phyloP scores from a whole-genome alignment of 2,888 invertebrate genomes.

The Pinctada fucata region DNA sequence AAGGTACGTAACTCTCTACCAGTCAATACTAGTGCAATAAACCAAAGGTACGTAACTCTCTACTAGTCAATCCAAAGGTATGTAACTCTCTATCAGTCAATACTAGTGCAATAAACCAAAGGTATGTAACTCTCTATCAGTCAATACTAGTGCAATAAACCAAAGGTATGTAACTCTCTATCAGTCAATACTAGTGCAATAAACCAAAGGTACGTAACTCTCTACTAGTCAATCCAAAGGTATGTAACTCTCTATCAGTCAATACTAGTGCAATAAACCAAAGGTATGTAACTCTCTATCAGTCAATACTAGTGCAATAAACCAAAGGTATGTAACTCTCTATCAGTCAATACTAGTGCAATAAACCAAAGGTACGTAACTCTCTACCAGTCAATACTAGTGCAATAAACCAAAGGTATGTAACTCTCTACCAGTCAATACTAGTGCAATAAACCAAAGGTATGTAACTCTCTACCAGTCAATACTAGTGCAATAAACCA shows the following conservation, averaged over 20 bases:
- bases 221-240: constrained; percentile 4
- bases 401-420: too few relatives aligned
- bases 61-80: constrained; percentile 8
- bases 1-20: too few relatives aligned
- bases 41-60: constrained; percentile 43
- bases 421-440: constrained; percentile 55
- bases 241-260: constrained; percentile 54
- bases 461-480: constrained; percentile 8
- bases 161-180: too few relatives aligned
- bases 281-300: constrained; percentile 38
- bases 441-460: constrained; percentile 55
- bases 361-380: constrained; percentile 48
- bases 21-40: constrained; percentile 54
- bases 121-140: constrained; percentile 29
- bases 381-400: constrained; percentile 24
- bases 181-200: constrained; percentile 56
- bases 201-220: constrained; percentile 44
- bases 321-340: too few relatives aligned
- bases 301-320: constrained; percentile 48
- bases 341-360: constrained; percentile 56
- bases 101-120: constrained; percentile 53
- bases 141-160: constrained; percentile 50
- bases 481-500: constrained; percentile 52
- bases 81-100: constrained; percentile 55
- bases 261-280: constrained; percentile 53